These are phyloP conservation scores for Lordiphosa andalusiaca DNA, from an alignment of 2,888 invertebrate species.

Conservation along the genomic window DNA sequence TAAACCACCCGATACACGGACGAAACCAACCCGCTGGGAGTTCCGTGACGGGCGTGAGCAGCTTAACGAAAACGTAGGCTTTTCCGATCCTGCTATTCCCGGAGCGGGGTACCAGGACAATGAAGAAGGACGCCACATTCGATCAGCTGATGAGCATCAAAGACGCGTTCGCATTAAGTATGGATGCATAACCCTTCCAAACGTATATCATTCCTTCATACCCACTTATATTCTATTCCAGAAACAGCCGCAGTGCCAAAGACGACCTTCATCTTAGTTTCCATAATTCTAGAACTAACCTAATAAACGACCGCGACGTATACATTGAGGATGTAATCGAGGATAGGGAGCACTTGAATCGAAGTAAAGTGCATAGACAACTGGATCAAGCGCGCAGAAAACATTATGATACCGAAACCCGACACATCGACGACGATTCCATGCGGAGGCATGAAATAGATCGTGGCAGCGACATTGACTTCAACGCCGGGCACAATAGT, in stretches of 20 bases:
- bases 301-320: slow-evolving; percentile 79
- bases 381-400: slow-evolving; percentile 48
- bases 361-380: slow-evolving; percentile 74
- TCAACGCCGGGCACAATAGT: slow-evolving; percentile 75
- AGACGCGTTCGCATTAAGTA: slow-evolving; percentile 79
- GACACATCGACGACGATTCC: slow-evolving; percentile 86
- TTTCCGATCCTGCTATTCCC: slow-evolving; percentile 44
- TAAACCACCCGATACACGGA: slow-evolving; percentile 83
- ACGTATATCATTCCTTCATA: background rate
- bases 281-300: slow-evolving; percentile 80
- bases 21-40: slow-evolving; percentile 87
- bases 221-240: slow-evolving; percentile 35
- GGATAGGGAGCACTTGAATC: slow-evolving; percentile 59
- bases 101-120: slow-evolving; percentile 36
- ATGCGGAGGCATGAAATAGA: slow-evolving; percentile 89
- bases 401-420: slow-evolving; percentile 59
- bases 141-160: slow-evolving; percentile 78
- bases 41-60: slow-evolving; percentile 84
- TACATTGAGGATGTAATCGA: slow-evolving; percentile 78
- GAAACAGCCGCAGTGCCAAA: slow-evolving; percentile 78
- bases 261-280: slow-evolving; percentile 79
- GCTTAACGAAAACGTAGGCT: slow-evolving; percentile 80
- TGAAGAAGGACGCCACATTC: slow-evolving; percentile 62
- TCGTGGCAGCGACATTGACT: slow-evolving; percentile 86
- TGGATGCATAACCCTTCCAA: slow-evolving; percentile 1